Evolutionary conservation across 2,797 vertebrate genomes (phyloP), one percentile per base, ranked within the genome.

Genomic region (Hydrocynus forskahlii): DNA sequence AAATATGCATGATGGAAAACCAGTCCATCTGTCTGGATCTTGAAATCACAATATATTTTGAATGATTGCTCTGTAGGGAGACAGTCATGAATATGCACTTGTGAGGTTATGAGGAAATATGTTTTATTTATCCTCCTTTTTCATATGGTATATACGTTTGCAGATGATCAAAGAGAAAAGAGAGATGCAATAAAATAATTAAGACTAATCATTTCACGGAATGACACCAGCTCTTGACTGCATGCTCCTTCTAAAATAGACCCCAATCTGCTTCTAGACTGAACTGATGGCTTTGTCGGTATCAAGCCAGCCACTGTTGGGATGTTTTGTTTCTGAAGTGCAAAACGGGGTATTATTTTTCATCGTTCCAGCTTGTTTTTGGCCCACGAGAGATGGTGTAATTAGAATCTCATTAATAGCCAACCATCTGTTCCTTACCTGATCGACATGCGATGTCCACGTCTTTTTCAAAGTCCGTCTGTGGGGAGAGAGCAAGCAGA

Each of bases 381-480:
- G 77, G 52, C 35, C 80, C 81, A 81, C 29, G 12, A 75, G 62
- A 87, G 81, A 63, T 76, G 78, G 79, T 25, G 81, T 74, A 74
- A 89, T 84, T 78, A 83, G 54, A 79, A 79, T 81, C 67, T 75
- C 78, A 79, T 87, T 89, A 87, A 81, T 59, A 82, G 57, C 48
- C 81, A 40, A 79, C 88, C 82, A 90, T 88, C 82, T 86, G 88
- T 87, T 87, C 85, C 94, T 95, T 97, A 99, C 98, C 98, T 96
- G 98, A 99, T 89, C 98, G 95, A 92, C 98, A 99, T 89, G 98
- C 98, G 88, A 99, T 99, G 94, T 99, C 98, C 92, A 99, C 98
- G 2, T 99, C 98, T 92, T 99, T 99, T 94, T 99, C 98, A 92
- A 99, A 99, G 93, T 99, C 98, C 83, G 98, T 99, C 98, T 99